Conservation (phyloP, 2,888 invertebrate genomes). For the Teleiodes luculella region DNA sequence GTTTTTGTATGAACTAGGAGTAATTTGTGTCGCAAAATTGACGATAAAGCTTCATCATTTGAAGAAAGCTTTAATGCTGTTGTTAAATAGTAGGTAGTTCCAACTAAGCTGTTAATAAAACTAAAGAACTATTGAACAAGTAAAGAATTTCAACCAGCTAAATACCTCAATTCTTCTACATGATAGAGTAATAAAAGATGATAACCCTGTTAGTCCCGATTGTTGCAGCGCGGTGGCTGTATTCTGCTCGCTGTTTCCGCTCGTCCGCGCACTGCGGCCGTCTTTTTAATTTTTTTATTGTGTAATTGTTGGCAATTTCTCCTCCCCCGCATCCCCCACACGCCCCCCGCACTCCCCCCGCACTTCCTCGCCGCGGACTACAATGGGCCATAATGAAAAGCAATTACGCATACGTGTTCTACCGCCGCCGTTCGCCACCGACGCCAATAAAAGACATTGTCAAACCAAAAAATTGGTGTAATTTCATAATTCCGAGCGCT, state of each 20-base stretch:
- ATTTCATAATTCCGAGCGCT: constrained; percentile 62
- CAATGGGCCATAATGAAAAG: constrained; percentile 74
- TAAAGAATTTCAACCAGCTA: background rate
- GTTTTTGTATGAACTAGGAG: too few relatives aligned
- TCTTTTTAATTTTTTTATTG: constrained; percentile 70
- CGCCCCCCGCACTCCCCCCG: constrained; percentile 29
- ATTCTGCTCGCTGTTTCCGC: background rate
- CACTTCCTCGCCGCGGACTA: constrained; percentile 40
- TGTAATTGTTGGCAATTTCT: constrained; percentile 72
- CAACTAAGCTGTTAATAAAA: too few relatives aligned
- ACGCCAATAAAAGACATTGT: constrained; percentile 67
- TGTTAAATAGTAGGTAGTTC: too few relatives aligned
- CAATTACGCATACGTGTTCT: constrained; percentile 77
- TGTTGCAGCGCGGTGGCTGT: background rate
- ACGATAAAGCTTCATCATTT: too few relatives aligned
- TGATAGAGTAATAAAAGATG: background rate
- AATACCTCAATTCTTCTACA: background rate
- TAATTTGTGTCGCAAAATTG: too few relatives aligned
- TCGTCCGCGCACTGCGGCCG: constrained; percentile 31
- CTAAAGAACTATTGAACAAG: background rate
- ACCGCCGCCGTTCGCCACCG: constrained; percentile 35
- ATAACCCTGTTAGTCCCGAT: background rate
- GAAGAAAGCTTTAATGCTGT: too few relatives aligned
- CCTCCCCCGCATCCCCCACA: constrained; percentile 28
- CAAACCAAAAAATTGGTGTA: constrained; percentile 64